phyloP scores from a whole-genome alignment of 2,888 invertebrate species.

The Drosophila paucipuncta region DNA sequence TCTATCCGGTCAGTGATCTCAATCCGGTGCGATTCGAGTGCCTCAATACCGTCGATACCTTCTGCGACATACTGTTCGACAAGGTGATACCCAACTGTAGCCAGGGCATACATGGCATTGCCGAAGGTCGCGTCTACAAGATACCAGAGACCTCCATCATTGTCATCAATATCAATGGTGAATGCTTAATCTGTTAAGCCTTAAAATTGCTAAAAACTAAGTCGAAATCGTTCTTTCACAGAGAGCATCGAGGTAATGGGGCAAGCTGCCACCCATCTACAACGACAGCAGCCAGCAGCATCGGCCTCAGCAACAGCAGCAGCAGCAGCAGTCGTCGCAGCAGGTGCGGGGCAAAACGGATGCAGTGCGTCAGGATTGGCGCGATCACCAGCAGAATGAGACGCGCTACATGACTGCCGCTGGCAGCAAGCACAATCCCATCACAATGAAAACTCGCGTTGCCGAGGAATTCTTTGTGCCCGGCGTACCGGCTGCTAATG shows the following conservation, averaged over 20 bases:
- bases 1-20: conserved; percentile 85
- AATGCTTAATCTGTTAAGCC: neutral
- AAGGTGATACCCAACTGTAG: conserved; percentile 89
- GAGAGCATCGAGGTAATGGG: neutral
- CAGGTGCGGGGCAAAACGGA: neutral
- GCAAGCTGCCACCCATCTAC: neutral
- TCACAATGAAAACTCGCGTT: conserved; percentile 58
- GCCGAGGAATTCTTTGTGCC: conserved; percentile 49
- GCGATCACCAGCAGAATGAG: conserved; percentile 14
- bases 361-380: conserved; percentile 22
- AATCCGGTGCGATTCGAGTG: conserved; percentile 86
- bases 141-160: conserved; percentile 85
- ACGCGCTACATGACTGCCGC: conserved; percentile 48
- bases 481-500: neutral
- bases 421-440: conserved; percentile 26
- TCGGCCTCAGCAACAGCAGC: neutral
- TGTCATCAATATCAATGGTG: conserved; percentile 70
- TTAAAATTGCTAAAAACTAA: too few relatives aligned
- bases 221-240: neutral
- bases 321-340: neutral
- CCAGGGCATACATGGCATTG: conserved; percentile 80
- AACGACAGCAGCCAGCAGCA: neutral
- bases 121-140: conserved; percentile 83
- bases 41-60: conserved; percentile 87
- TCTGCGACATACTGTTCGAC: conserved; percentile 94